These are phyloP conservation scores for Jaculus jaculus DNA, from an alignment of 2,113 vertebrate species.

Conservation along the genomic window DNA sequence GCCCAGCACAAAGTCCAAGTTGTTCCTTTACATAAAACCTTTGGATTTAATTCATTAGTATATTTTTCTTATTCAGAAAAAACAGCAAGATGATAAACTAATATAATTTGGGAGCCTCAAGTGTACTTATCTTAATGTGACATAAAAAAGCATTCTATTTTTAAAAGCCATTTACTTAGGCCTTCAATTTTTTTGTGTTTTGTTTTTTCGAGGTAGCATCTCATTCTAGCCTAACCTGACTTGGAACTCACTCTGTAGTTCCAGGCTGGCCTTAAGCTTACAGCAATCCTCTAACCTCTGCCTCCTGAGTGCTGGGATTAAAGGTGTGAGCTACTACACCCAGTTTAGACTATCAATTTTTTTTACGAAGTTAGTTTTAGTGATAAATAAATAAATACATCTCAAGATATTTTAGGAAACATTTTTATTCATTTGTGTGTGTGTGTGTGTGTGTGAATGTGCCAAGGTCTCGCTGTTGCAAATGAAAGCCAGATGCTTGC, in stretches of 20 bases:
- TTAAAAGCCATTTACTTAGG: slow-evolving; percentile 9
- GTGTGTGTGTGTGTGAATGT: too few relatives aligned
- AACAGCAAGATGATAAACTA: slow-evolving; percentile 6
- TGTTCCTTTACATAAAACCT: background rate
- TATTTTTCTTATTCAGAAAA: slow-evolving; percentile 33
- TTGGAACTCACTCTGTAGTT: too few relatives aligned
- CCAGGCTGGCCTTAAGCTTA: too few relatives aligned
- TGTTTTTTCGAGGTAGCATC: too few relatives aligned
- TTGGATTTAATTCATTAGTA: background rate
- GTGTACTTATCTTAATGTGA: slow-evolving; percentile 29
- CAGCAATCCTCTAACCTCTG: too few relatives aligned
- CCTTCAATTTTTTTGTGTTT: background rate
- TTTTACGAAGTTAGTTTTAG: slow-evolving; percentile 52
- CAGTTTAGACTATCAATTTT: background rate
- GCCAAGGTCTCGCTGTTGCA: too few relatives aligned
- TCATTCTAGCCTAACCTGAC: too few relatives aligned
- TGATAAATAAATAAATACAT: background rate
- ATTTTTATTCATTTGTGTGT: background rate
- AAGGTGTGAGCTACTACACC: too few relatives aligned
- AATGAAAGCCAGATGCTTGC: too few relatives aligned
- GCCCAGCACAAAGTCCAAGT: background rate
- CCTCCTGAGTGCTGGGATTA: too few relatives aligned
- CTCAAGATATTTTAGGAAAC: background rate
- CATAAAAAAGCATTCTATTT: slow-evolving; percentile 26
- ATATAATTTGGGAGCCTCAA: background rate